Percentiles rank a stretch among this genome's conserved stretches.
Conservation (phyloP, 1,140 invertebrate species). For the Atta colombica region DNA sequence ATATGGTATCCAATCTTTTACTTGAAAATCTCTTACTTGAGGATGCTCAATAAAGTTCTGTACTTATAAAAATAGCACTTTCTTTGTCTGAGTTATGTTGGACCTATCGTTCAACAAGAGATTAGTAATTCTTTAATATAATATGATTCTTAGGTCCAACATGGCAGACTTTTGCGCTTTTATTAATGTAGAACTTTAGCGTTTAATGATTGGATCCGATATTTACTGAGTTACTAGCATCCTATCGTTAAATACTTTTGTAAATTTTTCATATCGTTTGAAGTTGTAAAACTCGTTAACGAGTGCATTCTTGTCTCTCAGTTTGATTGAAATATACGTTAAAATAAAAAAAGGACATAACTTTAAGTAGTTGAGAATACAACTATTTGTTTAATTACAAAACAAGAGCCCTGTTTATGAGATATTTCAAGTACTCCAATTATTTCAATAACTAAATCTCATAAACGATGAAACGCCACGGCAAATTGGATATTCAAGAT, state of each 20-base stretch:
- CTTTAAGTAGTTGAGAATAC: neutral
- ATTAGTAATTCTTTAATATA: no score
- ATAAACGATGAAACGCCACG: neutral
- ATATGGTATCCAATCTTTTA: no score
- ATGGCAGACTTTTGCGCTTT: no score
- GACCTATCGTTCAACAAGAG: no score
- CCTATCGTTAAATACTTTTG: constrained; percentile 3
- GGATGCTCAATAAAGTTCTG: no score
- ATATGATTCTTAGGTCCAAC: no score
- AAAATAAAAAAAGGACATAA: neutral
- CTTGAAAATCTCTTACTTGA: no score
- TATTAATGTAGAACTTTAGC: neutral
- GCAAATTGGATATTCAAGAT: neutral
- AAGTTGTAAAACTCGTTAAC: neutral
- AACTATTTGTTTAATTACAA: no score
- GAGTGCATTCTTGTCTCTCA: neutral
- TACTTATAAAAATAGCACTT: no score
- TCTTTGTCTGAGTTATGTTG: no score
- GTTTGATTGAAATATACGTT: neutral
- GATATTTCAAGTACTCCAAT: constrained; percentile 17
- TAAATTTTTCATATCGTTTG: neutral
- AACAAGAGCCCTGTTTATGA: neutral
- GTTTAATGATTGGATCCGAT: neutral
- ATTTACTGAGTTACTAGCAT: neutral
- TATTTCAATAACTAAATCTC: constrained; percentile 8